Conservation (phyloP, 1,140 invertebrate species). For the Drosophila equinoxialis region DNA sequence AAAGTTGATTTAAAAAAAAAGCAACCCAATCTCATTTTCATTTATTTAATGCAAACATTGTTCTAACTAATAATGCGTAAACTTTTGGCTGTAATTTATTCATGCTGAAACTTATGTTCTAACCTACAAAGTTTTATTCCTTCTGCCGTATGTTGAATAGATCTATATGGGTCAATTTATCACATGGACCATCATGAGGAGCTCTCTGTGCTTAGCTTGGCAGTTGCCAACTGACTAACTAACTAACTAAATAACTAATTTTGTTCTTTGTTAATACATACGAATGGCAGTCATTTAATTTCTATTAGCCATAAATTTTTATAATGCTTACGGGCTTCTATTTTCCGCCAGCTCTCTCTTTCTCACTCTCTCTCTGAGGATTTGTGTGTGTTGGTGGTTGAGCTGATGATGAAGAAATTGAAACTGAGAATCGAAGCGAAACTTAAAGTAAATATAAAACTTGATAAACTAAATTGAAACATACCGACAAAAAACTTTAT, state of each 20-base stretch:
- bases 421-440: conserved; percentile 5
- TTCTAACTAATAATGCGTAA: too few species aligned
- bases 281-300: conserved; percentile 74
- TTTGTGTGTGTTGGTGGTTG: conserved; percentile 14
- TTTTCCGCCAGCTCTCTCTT: neutral
- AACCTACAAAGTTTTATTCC: neutral
- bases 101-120: neutral
- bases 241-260: conserved; percentile 54
- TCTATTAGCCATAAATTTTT: conserved; percentile 75
- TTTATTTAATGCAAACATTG: too few species aligned
- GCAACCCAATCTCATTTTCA: too few species aligned
- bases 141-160: neutral
- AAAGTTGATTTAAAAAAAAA: too few species aligned
- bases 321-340: conserved; percentile 57
- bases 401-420: conserved; percentile 3
- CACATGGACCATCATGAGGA: neutral
- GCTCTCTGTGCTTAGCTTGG: neutral
- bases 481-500: neutral
- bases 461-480: conserved; percentile 7
- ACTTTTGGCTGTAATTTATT: too few species aligned
- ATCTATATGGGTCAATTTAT: neutral
- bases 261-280: conserved; percentile 60
- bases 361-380: neutral
- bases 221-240: neutral
- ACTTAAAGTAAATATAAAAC: conserved; percentile 9